These are phyloP conservation scores for Heliornis fulica DNA, from an alignment of 2,113 vertebrate species.

Conservation along the genomic window DNA sequence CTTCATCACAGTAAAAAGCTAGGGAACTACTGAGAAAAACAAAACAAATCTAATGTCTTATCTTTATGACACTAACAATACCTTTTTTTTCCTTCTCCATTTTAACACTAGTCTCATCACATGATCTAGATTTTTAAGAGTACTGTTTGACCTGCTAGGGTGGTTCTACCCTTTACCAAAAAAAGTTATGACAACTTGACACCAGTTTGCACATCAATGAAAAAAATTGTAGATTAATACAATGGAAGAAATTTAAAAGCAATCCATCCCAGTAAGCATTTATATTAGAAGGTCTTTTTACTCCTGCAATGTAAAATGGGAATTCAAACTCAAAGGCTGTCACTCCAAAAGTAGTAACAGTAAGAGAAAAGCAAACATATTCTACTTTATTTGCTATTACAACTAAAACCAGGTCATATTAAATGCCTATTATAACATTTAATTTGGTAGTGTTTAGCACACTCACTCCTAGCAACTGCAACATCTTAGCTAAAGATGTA, in stretches of 20 bases:
- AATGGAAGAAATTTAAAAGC: background rate
- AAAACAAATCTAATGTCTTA: background rate
- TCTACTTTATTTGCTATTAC: background rate
- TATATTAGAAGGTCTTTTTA: background rate
- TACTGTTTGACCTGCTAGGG: background rate
- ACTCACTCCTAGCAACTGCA: background rate
- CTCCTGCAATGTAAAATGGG: background rate
- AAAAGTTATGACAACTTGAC: background rate
- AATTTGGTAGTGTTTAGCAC: background rate
- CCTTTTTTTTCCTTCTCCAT: fast-evolving
- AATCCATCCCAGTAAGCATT: background rate
- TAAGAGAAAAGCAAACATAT: background rate
- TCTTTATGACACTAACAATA: background rate
- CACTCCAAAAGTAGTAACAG: background rate
- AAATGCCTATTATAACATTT: background rate
- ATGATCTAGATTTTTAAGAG: background rate
- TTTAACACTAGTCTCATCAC: background rate
- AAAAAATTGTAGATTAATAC: background rate
- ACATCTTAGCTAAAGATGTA: background rate
- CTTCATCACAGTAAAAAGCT: background rate
- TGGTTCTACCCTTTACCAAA: background rate
- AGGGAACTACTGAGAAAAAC: background rate
- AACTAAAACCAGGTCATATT: background rate
- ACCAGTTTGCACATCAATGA: background rate
- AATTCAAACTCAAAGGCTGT: background rate